phyloP scores from a whole-genome alignment of 2,797 vertebrate genomes.

The Sarcoramphus papa region DNA sequence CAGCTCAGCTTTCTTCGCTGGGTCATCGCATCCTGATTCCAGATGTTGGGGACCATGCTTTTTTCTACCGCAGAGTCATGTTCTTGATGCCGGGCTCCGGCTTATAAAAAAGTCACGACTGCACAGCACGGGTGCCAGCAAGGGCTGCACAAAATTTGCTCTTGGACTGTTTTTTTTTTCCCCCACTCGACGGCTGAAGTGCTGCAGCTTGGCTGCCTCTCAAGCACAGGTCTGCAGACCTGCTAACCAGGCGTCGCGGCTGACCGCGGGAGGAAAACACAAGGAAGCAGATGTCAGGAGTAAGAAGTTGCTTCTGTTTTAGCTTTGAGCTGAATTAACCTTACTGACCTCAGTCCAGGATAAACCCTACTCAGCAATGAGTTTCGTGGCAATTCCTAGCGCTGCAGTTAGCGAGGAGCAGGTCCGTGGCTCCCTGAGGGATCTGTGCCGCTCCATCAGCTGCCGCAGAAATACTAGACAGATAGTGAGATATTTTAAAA shows the following conservation, averaged over 20 bases:
- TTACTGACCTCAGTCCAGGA: not conserved
- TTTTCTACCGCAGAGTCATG: fast-evolving
- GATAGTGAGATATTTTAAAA: no score
- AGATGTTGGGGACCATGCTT: fast-evolving
- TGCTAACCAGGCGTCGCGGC: fast-evolving
- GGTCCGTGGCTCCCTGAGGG: fast-evolving
- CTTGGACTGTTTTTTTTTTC: not conserved
- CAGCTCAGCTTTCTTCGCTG: not conserved
- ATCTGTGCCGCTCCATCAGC: fast-evolving
- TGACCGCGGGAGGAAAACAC: fast-evolving
- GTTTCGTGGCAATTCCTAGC: not conserved
- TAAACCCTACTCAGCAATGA: fast-evolving
- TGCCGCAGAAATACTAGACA: no score
- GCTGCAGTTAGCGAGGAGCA: not conserved
- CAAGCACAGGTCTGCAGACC: no score
- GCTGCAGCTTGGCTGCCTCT: not conserved
- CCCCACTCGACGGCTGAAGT: fast-evolving
- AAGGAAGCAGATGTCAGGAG: not conserved
- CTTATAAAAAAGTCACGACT: not conserved
- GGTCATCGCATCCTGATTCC: not conserved
- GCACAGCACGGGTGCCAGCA: not conserved
- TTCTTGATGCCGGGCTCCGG: not conserved
- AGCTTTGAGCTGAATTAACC: not conserved
- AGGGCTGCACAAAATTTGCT: not conserved
- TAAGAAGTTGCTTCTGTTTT: not conserved